These are phyloP conservation scores for Burhinus oedicnemus DNA, from an alignment of 2,113 vertebrate species.

Conservation along the genomic window DNA sequence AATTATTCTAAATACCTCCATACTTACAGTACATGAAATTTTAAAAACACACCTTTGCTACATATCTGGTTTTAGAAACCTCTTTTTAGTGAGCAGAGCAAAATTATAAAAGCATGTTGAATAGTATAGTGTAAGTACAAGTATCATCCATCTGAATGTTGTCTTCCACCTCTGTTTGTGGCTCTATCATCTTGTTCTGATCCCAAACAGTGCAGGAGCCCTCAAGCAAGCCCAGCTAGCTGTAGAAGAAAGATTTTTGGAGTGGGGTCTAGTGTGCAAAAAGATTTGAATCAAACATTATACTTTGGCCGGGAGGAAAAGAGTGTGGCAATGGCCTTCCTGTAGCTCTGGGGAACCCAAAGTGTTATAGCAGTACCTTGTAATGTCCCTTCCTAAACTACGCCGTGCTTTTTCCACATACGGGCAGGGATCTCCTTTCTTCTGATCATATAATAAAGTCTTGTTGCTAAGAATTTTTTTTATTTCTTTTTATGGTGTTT, in stretches of 20 bases:
- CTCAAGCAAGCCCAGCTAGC: not conserved
- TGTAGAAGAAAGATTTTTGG: not conserved
- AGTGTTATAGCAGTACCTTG: not conserved
- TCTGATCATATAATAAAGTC: not conserved
- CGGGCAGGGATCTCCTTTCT: not conserved
- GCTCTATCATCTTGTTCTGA: not conserved
- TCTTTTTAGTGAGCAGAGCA: not conserved
- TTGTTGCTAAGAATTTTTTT: not conserved
- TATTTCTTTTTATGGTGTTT: not conserved
- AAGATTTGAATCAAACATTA: not conserved
- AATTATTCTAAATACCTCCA: not conserved
- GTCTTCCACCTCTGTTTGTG: not conserved
- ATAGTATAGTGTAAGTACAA: not conserved
- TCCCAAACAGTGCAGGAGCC: not conserved
- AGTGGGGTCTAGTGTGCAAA: not conserved
- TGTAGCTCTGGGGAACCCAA: not conserved
- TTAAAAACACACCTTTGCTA: not conserved
- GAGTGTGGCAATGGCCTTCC: not conserved
- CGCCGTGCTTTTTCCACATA: not conserved
- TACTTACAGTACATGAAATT: accelerated
- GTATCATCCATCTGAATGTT: not conserved
- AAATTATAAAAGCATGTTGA: not conserved
- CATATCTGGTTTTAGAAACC: not conserved
- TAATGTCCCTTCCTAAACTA: not conserved
- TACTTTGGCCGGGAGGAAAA: not conserved